phyloP scores from a whole-genome alignment of 2,888 invertebrate genomes.

The Scaeva pyrastri region DNA sequence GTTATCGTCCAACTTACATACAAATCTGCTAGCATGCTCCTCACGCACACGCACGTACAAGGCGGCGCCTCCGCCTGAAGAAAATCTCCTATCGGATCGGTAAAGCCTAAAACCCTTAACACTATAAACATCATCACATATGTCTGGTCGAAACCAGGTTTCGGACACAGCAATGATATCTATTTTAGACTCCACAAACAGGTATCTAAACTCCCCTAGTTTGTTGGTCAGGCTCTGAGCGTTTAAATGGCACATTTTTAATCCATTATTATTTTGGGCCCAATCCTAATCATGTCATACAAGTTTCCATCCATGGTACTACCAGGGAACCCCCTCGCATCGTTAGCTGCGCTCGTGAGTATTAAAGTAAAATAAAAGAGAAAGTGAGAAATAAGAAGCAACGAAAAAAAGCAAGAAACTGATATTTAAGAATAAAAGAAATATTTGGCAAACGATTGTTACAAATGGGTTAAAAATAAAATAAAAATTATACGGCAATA shows the following conservation, averaged over 20 bases:
- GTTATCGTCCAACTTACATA: background rate
- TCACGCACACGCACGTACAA: background rate
- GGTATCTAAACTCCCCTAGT: background rate
- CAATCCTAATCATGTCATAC: too few species aligned
- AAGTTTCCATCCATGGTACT: background rate
- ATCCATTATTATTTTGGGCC: too few species aligned
- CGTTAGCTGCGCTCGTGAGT: background rate
- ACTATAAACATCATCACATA: background rate
- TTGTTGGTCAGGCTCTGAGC: background rate
- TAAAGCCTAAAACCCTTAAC: background rate
- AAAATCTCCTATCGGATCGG: background rate
- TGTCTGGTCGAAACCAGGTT: too few species aligned
- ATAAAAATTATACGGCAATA: background rate
- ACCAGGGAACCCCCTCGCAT: background rate
- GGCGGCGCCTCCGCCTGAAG: background rate
- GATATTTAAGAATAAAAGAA: background rate
- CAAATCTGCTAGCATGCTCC: background rate
- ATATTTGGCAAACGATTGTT: conserved; percentile 1
- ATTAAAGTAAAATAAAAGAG: background rate
- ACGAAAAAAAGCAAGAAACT: background rate
- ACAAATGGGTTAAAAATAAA: background rate
- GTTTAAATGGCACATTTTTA: too few species aligned
- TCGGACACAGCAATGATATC: background rate
- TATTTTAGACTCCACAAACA: background rate
- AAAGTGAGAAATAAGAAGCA: background rate